phyloP scores from a whole-genome alignment of 2,888 invertebrate species.

The Stenoptilia bipunctidactyla region DNA sequence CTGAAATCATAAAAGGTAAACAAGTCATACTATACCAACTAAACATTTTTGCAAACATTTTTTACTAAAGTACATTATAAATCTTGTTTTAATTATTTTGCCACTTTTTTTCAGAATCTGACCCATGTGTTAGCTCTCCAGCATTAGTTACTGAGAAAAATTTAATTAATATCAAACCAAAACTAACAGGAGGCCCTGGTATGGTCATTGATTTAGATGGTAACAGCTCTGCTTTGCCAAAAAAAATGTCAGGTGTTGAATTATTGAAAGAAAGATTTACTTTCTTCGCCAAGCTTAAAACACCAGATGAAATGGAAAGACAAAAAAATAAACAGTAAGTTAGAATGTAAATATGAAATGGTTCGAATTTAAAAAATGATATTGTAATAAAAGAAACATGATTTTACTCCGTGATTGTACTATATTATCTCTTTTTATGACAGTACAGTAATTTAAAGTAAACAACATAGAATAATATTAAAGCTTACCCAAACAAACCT shows the following conservation, averaged over 20 bases:
- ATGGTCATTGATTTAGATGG: slow-evolving; percentile 53
- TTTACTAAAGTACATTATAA: no score
- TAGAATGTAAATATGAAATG: neutral
- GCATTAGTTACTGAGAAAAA: slow-evolving; percentile 21
- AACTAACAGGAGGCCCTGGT: slow-evolving; percentile 62
- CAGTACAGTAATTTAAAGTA: no score
- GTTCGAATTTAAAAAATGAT: neutral
- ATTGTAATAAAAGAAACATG: neutral
- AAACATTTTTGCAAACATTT: no score
- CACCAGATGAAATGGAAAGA: slow-evolving; percentile 61
- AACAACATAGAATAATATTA: no score
- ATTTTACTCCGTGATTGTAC: no score
- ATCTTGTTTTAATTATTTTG: no score
- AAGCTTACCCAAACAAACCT: no score
- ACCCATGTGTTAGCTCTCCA: no score
- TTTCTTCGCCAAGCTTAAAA: slow-evolving; percentile 73
- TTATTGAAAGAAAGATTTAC: slow-evolving; percentile 79
- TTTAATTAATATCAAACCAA: slow-evolving; percentile 40
- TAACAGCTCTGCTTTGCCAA: slow-evolving; percentile 22
- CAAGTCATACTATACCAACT: slow-evolving; percentile 5
- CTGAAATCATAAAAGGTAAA: slow-evolving; percentile 36
- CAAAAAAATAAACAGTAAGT: slow-evolving; percentile 70
- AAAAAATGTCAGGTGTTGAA: slow-evolving; percentile 71
- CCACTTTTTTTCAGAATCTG: no score
- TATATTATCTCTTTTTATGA: no score